phyloP scores from a whole-genome alignment of 2,113 vertebrate species.

The Oxygymnocypris stewartii region DNA sequence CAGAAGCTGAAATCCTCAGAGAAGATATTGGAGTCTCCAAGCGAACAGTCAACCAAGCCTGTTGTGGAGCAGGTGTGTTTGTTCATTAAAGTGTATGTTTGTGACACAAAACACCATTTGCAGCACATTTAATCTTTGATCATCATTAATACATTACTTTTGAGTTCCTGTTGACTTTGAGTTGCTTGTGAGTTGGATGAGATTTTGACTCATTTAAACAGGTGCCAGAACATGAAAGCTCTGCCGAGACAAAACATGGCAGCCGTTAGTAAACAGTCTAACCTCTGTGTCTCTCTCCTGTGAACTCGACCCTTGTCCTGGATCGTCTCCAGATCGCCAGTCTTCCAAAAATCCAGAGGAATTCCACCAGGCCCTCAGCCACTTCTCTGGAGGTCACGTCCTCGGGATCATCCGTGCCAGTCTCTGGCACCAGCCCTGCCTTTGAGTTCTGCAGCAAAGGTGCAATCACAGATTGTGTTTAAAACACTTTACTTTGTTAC shows the following conservation, averaged over 20 bases:
- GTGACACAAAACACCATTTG: neutral
- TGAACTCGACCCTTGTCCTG: constrained; percentile 26
- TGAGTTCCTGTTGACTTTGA: neutral
- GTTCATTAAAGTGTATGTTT: constrained; percentile 12
- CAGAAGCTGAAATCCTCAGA: constrained; percentile 58
- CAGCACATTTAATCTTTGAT: neutral
- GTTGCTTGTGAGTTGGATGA: neutral
- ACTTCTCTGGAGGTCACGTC: constrained; percentile 65
- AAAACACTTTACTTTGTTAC: neutral
- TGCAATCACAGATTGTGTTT: constrained; percentile 60
- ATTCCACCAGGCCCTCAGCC: constrained; percentile 62
- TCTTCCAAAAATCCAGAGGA: constrained; percentile 70
- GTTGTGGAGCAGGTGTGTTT: constrained; percentile 43
- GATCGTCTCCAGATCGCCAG: constrained; percentile 67
- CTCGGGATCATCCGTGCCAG: constrained; percentile 55
- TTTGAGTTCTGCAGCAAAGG: constrained; percentile 70
- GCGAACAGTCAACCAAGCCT: constrained; percentile 24
- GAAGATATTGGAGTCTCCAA: constrained; percentile 35
- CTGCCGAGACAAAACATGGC: constrained; percentile 25
- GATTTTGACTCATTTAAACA: neutral
- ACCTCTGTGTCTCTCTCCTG: constrained; percentile 24
- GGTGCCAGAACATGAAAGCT: neutral
- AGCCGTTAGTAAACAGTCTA: neutral
- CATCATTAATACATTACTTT: neutral
- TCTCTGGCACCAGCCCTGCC: constrained; percentile 71